A percentile compares a stretch with the other conserved stretches of the same genome.
phyloP scores from a whole-genome alignment of 1,140 invertebrate species.

The Calliopsis andreniformis region DNA sequence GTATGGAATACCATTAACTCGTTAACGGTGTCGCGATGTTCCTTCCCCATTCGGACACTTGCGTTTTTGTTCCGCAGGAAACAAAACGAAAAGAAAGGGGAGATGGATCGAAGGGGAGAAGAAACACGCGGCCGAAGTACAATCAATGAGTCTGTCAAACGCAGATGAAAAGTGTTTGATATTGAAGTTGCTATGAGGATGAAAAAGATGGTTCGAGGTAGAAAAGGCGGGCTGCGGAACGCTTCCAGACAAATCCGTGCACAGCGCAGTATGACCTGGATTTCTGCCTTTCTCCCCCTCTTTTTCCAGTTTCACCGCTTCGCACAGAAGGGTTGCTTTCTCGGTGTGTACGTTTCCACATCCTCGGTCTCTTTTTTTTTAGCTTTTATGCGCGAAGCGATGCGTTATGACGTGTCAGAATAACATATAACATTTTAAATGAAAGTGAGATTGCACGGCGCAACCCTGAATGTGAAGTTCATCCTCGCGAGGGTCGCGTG shows the following conservation, averaged over 20 bases:
- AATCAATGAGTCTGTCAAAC: constrained; percentile 56
- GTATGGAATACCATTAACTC: neutral
- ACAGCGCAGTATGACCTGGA: constrained; percentile 46
- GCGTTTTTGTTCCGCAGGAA: neutral
- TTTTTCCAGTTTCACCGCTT: constrained; percentile 19
- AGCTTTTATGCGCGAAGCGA: constrained; percentile 21
- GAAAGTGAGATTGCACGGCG: neutral
- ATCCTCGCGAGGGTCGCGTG: neutral
- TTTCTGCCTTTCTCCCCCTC: constrained; percentile 17
- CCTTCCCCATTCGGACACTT: neutral
- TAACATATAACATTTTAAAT: neutral
- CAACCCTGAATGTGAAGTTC: neutral
- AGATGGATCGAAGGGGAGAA: neutral
- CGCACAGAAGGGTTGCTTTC: constrained; percentile 20
- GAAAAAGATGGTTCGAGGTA: constrained; percentile 62
- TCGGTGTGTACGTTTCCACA: neutral
- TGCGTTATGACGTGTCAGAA: neutral
- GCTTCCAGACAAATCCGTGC: constrained; percentile 27
- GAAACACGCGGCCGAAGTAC: constrained; percentile 12
- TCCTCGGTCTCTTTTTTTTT: neutral
- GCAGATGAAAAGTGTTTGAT: constrained; percentile 60
- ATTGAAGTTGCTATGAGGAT: constrained; percentile 44
- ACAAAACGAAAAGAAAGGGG: neutral
- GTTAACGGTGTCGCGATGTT: neutral
- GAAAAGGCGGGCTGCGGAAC: constrained; percentile 40